Percentiles rank a stretch among this genome's conserved stretches.
These are phyloP conservation scores for Drosophila diplacantha DNA, from an alignment of 2,888 invertebrate species.

Conservation along the genomic window DNA sequence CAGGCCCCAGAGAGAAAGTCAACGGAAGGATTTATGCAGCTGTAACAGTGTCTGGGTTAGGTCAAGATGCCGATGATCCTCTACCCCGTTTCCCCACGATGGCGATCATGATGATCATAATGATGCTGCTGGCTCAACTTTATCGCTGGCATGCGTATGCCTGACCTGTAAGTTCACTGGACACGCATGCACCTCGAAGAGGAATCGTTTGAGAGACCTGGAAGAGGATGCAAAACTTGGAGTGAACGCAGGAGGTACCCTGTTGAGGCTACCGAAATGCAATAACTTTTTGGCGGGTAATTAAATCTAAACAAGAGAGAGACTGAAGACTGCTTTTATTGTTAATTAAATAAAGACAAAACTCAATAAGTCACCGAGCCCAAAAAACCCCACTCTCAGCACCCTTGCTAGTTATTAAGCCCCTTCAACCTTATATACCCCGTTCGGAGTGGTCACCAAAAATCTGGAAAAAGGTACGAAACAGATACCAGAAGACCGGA, in stretches of 20 bases:
- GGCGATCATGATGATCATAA: slow-evolving; percentile 13
- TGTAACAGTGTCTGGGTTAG: slow-evolving; percentile 49
- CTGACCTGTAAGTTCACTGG: slow-evolving; percentile 69
- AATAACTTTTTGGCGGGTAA: not conserved
- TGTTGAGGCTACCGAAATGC: not conserved
- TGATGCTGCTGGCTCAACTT: slow-evolving; percentile 29
- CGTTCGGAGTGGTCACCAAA: slow-evolving; percentile 10
- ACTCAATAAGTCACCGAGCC: too few species aligned
- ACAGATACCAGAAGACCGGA: slow-evolving; percentile 42
- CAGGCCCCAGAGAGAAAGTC: slow-evolving; percentile 41
- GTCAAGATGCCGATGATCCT: slow-evolving; percentile 39
- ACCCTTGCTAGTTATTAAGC: not conserved
- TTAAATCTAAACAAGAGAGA: not conserved
- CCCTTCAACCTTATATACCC: slow-evolving; percentile 21
- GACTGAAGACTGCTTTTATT: not conserved
- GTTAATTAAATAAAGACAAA: not conserved
- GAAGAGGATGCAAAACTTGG: not conserved
- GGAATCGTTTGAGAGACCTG: slow-evolving; percentile 11
- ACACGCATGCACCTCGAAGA: slow-evolving; percentile 58
- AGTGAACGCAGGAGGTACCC: slow-evolving; percentile 18
- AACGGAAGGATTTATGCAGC: slow-evolving; percentile 59
- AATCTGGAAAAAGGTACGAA: slow-evolving; percentile 24
- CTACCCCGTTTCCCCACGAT: not conserved
- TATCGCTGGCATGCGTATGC: slow-evolving; percentile 48
- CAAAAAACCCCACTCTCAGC: too few species aligned